Base-by-base conservation (phyloP, 2,888 invertebrate genomes). In the Plagodis pulveraria region DNA sequence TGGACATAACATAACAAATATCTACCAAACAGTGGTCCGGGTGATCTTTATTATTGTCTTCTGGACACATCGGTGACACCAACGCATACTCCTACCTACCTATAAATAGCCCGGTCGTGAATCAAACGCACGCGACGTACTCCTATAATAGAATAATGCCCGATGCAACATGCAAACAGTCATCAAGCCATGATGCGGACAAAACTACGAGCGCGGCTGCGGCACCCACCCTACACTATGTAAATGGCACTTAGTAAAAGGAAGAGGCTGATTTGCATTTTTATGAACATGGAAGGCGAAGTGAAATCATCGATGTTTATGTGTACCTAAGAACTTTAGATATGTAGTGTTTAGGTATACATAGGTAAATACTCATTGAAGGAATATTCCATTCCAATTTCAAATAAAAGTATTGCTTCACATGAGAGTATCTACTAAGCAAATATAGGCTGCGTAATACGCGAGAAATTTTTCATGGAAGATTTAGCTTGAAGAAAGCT, bases 231-330 rank as follows among this genome's bases (percentile, higher is more conserved):
- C 85, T 79, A 78, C 72, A 75, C 81, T 84, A 86, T 86, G 85
- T 81, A 82, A 84, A 81, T 77, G 76, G 76, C 85, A 86, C 88
- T 87, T 88, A 84, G 80, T 74, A 75, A 86, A 84, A 88, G 90
- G 91, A 91, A 89, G 89, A 78, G 76, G 83, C 86, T 88, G 87
- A 89, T 91, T 91, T 89, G 87, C 84, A 86, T 87, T 91, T 90
- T 90, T 87, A 89, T 88, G 83, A 89, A 87, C 80, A 72, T 81
- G 83, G 89, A 87, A 89, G 89, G 84, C 86, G 86, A 72, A 77
- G 70, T 76, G 76, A 83, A 86, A 83, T 86, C 86, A 85, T 81
- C 65, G 58, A 61, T 54, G 53, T 52, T 63, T 63, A 58, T 47
- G 50, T 35, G 38, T 43, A 46, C n/a, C 22, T 32, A 41, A 22